These are phyloP conservation scores for Rhynchophorus ferrugineus DNA, from an alignment of 1,140 invertebrate genomes.

Conservation along the genomic window DNA sequence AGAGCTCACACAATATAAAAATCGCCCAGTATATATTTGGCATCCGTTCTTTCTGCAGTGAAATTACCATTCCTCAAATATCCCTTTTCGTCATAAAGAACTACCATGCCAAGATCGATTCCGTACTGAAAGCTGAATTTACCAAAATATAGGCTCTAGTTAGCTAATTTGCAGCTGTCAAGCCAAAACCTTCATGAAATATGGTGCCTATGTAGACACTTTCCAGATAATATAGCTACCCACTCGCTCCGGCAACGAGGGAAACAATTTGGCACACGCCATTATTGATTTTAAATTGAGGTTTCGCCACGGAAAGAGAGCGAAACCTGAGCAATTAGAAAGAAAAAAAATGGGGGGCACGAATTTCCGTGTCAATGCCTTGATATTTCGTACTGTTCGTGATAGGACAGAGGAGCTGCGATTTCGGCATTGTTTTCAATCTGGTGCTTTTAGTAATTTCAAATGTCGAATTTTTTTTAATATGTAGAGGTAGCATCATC, in stretches of 20 bases:
- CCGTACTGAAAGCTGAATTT: constrained; percentile 10
- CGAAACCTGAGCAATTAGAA: constrained; percentile 9
- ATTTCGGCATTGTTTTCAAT: neutral
- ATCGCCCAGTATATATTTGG: too few relatives aligned
- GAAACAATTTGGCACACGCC: constrained; percentile 20
- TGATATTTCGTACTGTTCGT: neutral
- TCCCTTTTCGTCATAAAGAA: constrained; percentile 1
- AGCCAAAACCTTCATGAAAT: constrained; percentile 20
- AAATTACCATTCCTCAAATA: too few relatives aligned
- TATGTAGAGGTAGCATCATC: too few relatives aligned
- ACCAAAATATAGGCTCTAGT: constrained; percentile 20
- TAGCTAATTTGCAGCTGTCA: constrained; percentile 23
- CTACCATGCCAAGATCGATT: constrained; percentile 11
- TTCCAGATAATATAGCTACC: constrained; percentile 20
- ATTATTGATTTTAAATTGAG: constrained; percentile 19
- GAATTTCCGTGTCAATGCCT: constrained; percentile 8
- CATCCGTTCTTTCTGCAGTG: too few relatives aligned
- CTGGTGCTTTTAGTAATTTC: too few relatives aligned
- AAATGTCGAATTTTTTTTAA: too few relatives aligned
- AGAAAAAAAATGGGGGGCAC: constrained; percentile 2
- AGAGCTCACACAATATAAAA: too few relatives aligned
- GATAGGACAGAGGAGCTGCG: neutral
- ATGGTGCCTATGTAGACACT: constrained; percentile 23
- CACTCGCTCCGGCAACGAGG: constrained; percentile 11
- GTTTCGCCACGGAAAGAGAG: constrained; percentile 4